Evolutionary conservation across 2,888 invertebrate species (phyloP).

Genomic region (Listrodromus nycthemerus): DNA sequence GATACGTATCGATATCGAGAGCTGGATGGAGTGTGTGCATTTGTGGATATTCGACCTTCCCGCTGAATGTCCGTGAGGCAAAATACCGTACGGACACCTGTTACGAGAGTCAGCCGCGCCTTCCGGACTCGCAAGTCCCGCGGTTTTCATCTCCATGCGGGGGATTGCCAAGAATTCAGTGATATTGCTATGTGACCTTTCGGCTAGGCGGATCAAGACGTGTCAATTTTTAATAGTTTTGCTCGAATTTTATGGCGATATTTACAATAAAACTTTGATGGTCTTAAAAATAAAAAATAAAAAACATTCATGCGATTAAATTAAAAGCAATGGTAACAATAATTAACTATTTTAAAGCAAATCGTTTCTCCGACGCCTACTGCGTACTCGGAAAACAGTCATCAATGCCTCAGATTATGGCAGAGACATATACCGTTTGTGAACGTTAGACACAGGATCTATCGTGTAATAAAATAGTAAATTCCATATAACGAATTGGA

Average conservation of each 20-base stretch:
- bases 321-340: no score
- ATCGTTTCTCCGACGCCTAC: no score
- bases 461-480: no score
- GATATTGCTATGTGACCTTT: not conserved
- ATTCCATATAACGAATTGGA: no score
- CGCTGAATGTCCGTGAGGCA: not conserved
- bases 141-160: not conserved
- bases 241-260: not conserved
- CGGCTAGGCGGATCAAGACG: not conserved
- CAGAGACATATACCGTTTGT: no score
- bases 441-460: no score
- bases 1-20: not conserved
- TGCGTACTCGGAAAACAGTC: no score
- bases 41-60: conserved; percentile 6
- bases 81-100: conserved; percentile 29
- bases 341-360: no score
- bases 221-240: not conserved
- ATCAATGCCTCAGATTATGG: no score
- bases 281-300: not conserved
- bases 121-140: conserved; percentile 2
- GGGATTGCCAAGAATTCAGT: not conserved
- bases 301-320: no score
- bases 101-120: conserved; percentile 7
- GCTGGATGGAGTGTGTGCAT: not conserved
- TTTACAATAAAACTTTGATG: not conserved